phyloP scores from a whole-genome alignment of 2,888 invertebrate genomes.

The Caenorhabditis sp. region DNA sequence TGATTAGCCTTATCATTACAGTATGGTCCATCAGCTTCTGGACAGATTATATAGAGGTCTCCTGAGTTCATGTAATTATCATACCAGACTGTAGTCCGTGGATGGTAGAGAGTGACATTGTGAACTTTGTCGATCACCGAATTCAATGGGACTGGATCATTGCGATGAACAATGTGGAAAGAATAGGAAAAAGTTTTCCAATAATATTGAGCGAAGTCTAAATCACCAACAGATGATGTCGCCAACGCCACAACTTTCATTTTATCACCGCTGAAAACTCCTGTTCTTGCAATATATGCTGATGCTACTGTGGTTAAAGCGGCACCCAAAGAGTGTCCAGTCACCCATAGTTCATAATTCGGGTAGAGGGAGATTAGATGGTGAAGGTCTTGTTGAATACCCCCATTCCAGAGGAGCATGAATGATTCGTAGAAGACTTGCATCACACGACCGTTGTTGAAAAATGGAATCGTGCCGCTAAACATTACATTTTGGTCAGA shows the following conservation, averaged over 20 bases:
- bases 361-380: slow-evolving; percentile 21
- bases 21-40: slow-evolving; percentile 22
- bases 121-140: slow-evolving; percentile 6
- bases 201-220: slow-evolving; percentile 24
- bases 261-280: slow-evolving; percentile 16
- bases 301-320: slow-evolving; percentile 11
- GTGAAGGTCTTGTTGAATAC: slow-evolving; percentile 19
- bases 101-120: slow-evolving; percentile 12
- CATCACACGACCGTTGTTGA: slow-evolving; percentile 17
- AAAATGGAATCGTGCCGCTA: slow-evolving; percentile 18
- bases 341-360: slow-evolving; percentile 24
- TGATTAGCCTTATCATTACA: slow-evolving; percentile 6
- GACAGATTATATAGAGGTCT: slow-evolving; percentile 17
- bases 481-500: too few relatives aligned
- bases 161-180: slow-evolving; percentile 23
- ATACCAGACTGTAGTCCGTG: slow-evolving; percentile 32
- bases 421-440: slow-evolving; percentile 19
- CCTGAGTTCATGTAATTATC: slow-evolving; percentile 22
- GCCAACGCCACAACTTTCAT: slow-evolving; percentile 23
- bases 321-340: slow-evolving; percentile 31
- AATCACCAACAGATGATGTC: slow-evolving; percentile 11
- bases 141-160: background rate
- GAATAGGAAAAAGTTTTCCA: slow-evolving; percentile 16
- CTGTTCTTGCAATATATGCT: slow-evolving; percentile 6
- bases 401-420: slow-evolving; percentile 25